Evolutionary conservation across 2,888 invertebrate species (phyloP).

Genomic region (Pachycephus smyrnensis): DNA sequence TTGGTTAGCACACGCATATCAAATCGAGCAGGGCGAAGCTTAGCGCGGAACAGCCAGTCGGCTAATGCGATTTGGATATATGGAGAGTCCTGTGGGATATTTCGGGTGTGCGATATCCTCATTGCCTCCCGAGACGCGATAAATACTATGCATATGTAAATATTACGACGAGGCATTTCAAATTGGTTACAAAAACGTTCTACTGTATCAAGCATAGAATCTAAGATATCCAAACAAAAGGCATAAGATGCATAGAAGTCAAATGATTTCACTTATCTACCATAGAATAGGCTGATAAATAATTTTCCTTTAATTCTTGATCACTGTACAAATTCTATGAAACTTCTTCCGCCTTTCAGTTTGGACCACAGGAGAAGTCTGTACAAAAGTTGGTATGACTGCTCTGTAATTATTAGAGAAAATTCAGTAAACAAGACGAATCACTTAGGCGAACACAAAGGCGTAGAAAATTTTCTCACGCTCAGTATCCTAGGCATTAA

Average conservation of each 20-base stretch:
- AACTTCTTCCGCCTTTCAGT: too few relatives aligned
- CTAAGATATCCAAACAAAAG: too few relatives aligned
- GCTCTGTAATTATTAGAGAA: too few relatives aligned
- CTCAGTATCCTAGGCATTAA: constrained; percentile 16
- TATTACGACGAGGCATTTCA: constrained; percentile 58
- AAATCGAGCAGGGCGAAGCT: constrained; percentile 55
- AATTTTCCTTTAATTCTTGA: too few relatives aligned
- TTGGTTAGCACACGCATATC: constrained; percentile 63
- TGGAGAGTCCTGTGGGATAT: constrained; percentile 62
- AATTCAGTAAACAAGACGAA: too few relatives aligned
- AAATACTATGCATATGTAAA: constrained; percentile 66
- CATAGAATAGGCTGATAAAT: too few relatives aligned
- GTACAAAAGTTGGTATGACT: too few relatives aligned
- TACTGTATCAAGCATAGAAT: too few relatives aligned
- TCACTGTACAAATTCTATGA: too few relatives aligned
- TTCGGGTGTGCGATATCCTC: constrained; percentile 40
- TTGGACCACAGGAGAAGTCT: too few relatives aligned
- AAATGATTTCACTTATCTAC: too few relatives aligned
- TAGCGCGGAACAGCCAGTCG: constrained; percentile 47
- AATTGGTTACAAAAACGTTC: constrained; percentile 33
- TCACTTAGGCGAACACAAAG: neutral
- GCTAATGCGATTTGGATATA: constrained; percentile 65
- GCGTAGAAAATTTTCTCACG: constrained; percentile 37
- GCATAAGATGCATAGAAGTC: too few relatives aligned
- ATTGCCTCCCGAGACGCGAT: constrained; percentile 49